These are phyloP conservation scores for Thereuonema tuberculata DNA, from an alignment of 1,140 invertebrate genomes.

Conservation along the genomic window DNA sequence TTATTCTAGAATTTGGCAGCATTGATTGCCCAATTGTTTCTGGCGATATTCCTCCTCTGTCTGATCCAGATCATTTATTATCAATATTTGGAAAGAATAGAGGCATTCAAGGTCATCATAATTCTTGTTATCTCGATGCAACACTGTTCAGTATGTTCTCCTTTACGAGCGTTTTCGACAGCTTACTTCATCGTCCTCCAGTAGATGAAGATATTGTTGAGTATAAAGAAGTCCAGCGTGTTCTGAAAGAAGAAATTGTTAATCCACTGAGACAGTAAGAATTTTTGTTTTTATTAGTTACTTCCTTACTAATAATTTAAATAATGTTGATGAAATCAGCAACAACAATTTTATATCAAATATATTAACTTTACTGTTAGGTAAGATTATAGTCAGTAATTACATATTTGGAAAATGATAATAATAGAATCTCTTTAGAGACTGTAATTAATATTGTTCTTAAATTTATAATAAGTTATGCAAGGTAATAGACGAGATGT, in stretches of 20 bases:
- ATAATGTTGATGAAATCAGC: background rate
- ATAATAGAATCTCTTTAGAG: too few species aligned
- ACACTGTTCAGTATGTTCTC: constrained; percentile 95
- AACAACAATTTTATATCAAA: too few species aligned
- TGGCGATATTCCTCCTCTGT: constrained; percentile 63
- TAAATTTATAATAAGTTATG: too few species aligned
- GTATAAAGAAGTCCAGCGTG: constrained; percentile 74
- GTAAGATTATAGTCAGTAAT: too few species aligned
- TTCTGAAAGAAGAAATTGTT: constrained; percentile 87
- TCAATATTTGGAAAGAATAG: constrained; percentile 31
- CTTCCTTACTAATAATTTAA: too few species aligned
- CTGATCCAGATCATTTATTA: constrained; percentile 35
- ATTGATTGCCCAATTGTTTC: constrained; percentile 57
- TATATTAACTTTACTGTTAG: too few species aligned
- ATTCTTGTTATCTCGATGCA: constrained; percentile 94
- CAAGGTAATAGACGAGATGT: too few species aligned
- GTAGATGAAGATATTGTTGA: constrained; percentile 58
- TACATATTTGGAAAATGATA: too few species aligned
- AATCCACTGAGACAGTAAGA: constrained; percentile 63
- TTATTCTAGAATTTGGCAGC: constrained; percentile 41
- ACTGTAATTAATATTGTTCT: too few species aligned
- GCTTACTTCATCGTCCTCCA: constrained; percentile 57
- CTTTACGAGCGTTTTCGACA: constrained; percentile 87
- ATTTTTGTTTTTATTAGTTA: too few species aligned
- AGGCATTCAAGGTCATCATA: constrained; percentile 94